Base-by-base conservation (phyloP, 35 echinoderm and acorn worm genomes). In the Lytechinus variegatus region DNA sequence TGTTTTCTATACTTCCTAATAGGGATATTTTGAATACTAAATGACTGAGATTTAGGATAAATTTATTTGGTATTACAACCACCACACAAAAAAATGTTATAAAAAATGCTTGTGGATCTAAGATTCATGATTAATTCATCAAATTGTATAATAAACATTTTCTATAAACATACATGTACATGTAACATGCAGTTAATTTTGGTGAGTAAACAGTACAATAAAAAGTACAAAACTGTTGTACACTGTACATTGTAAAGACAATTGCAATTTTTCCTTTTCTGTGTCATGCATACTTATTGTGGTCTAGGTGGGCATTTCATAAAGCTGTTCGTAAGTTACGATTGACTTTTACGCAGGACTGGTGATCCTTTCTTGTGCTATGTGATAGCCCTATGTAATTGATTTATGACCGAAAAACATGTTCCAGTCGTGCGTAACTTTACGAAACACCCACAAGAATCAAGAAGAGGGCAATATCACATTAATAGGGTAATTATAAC, bases 191-290 rank as follows among this genome's bases (percentile, higher is more conserved):
- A 79, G 19, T 79, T 79, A 79, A 79, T 90, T 90, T 90, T 90
- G 28, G 88, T 90, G 88, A 90, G 92, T 93, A 93, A 44, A 55
- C 92, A 55, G 92, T 55, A 93, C 55, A 93, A 93, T 93, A 93
- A 93, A 90, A 93, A n/a, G 92, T 93, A 93, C 92, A 93, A 93
- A 53, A 28, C 53, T 56, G 53, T 93, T 93, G 92, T 93, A 93
- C 92, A 93, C 27, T 93, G 92, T 93, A 93, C 92, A 93, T 54
- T 93, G 53, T 93, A 93, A 93, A 93, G 3, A 54, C 7, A 92
- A 27, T 9, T 92, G 33, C 33, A 44, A 44, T 54, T 93, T 56
- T 3, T 21, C 52, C 54, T 58, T 58, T 13, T 79, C 66, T 79
- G 6, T 79, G 19, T 24, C 66, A 24, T 79, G 19, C n/a, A 24